Evolutionary conservation across 2,113 vertebrate species (phyloP).

Genomic region (Scomber japonicus): DNA sequence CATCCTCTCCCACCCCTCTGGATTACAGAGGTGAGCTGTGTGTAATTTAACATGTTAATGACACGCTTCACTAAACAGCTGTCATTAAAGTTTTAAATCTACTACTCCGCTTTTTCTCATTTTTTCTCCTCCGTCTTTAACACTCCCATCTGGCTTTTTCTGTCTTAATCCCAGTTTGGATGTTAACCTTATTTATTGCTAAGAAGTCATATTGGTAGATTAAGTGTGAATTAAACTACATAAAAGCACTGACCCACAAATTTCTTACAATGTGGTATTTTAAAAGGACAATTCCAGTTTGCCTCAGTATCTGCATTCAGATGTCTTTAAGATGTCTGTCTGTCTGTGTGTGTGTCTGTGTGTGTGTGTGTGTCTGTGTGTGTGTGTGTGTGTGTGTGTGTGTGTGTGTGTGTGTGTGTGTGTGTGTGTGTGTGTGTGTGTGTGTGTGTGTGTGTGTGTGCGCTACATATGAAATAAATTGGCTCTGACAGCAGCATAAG

Average conservation of each 20-base stretch:
- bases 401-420: not conserved
- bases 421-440: not conserved
- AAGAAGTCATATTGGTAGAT: too few relatives aligned
- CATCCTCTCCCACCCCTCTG: constrained; percentile 32
- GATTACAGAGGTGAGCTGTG: constrained; percentile 49
- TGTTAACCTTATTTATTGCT: not conserved
- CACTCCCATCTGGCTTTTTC: too few relatives aligned
- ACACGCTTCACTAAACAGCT: constrained; percentile 30
- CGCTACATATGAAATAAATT: not conserved
- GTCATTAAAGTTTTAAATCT: constrained; percentile 28
- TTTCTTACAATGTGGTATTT: too few relatives aligned
- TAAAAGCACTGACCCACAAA: too few relatives aligned
- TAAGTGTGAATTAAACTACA: too few relatives aligned
- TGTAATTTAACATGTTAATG: constrained; percentile 60
- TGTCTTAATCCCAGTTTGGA: too few relatives aligned
- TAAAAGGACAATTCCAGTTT: not conserved
- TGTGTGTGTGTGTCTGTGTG: not conserved
- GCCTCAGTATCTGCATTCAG: not conserved
- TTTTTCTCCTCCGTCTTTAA: not conserved
- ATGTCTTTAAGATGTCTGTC: not conserved
- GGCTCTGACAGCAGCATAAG: constrained; percentile 4
- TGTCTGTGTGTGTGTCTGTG: not conserved
- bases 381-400: not conserved
- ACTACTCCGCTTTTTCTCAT: not conserved
- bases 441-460: not conserved